phyloP scores from a whole-genome alignment of 1,140 invertebrate species.

The Tenebrio molitor region DNA sequence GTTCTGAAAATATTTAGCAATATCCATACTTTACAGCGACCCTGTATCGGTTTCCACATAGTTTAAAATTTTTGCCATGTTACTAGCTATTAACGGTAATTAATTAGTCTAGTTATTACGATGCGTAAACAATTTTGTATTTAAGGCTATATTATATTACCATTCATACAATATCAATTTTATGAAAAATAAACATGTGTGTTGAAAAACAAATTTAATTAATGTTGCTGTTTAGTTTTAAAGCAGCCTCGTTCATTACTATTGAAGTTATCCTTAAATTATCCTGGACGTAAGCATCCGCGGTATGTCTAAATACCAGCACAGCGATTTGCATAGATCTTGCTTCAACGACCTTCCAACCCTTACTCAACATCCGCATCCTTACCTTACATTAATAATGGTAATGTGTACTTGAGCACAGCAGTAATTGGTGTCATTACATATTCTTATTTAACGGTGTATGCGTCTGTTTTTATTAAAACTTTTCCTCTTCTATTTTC shows the following conservation, averaged over 20 bases:
- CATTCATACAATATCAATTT: too few relatives aligned
- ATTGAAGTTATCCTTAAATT: conserved; percentile 19
- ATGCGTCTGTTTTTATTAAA: conserved; percentile 20
- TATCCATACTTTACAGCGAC: too few relatives aligned
- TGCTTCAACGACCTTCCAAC: conserved; percentile 30
- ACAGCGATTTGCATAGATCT: conserved; percentile 39
- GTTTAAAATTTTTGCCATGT: too few relatives aligned
- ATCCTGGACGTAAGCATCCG: conserved; percentile 18
- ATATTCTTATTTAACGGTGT: conserved; percentile 30
- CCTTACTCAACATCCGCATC: conserved; percentile 37
- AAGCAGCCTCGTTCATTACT: background rate
- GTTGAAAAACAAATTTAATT: too few relatives aligned
- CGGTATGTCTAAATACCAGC: conserved; percentile 5
- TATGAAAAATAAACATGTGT: too few relatives aligned
- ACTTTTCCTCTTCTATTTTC: conserved; percentile 15
- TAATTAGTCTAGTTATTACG: too few relatives aligned
- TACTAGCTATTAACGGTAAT: too few relatives aligned
- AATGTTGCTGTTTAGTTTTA: background rate
- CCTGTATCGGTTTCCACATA: too few relatives aligned
- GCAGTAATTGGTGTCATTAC: conserved; percentile 49
- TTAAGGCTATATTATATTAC: too few relatives aligned
- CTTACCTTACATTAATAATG: conserved; percentile 41
- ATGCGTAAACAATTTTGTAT: too few relatives aligned
- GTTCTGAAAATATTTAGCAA: too few relatives aligned
- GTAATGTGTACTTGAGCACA: conserved; percentile 43